phyloP scores from a whole-genome alignment of 2,888 invertebrate species.

The Aphidoletes aphidimyza region DNA sequence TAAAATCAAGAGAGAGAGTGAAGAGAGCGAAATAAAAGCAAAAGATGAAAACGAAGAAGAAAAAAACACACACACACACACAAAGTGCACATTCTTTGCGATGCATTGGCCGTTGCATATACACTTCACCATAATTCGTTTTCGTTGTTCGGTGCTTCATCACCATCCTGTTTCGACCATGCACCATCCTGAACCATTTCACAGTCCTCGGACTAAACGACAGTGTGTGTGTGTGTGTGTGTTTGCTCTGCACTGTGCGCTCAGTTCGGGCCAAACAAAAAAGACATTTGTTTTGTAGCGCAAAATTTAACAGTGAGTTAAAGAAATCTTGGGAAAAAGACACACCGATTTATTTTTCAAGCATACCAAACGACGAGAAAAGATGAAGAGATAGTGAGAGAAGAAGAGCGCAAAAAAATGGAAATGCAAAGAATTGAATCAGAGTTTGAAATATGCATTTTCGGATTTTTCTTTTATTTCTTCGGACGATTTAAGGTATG shows the following conservation, averaged over 20 bases:
- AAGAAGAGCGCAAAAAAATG: slow-evolving; percentile 45
- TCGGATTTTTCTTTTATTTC: slow-evolving; percentile 26
- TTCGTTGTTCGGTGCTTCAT: slow-evolving; percentile 46
- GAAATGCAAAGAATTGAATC: slow-evolving; percentile 49
- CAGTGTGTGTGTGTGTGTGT: background rate
- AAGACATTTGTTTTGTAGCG: slow-evolving; percentile 49
- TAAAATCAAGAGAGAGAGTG: background rate
- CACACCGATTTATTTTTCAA: background rate
- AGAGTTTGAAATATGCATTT: slow-evolving; percentile 51
- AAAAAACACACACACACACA: no score
- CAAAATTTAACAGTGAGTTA: slow-evolving; percentile 44
- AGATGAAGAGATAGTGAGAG: slow-evolving; percentile 51
- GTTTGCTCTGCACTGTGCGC: background rate
- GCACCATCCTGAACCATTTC: background rate
- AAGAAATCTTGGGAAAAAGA: slow-evolving; percentile 48
- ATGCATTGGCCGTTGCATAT: slow-evolving; percentile 48
- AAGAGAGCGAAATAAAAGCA: background rate
- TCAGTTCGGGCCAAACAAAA: slow-evolving; percentile 4
- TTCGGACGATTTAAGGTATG: slow-evolving; percentile 34
- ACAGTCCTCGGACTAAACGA: no score
- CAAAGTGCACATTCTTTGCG: slow-evolving; percentile 36
- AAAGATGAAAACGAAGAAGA: no score
- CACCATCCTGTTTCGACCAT: slow-evolving; percentile 12
- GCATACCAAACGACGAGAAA: slow-evolving; percentile 44
- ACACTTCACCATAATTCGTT: slow-evolving; percentile 36